phyloP scores from a whole-genome alignment of 2,888 invertebrate genomes.

The Lithophane semibrunnea region DNA sequence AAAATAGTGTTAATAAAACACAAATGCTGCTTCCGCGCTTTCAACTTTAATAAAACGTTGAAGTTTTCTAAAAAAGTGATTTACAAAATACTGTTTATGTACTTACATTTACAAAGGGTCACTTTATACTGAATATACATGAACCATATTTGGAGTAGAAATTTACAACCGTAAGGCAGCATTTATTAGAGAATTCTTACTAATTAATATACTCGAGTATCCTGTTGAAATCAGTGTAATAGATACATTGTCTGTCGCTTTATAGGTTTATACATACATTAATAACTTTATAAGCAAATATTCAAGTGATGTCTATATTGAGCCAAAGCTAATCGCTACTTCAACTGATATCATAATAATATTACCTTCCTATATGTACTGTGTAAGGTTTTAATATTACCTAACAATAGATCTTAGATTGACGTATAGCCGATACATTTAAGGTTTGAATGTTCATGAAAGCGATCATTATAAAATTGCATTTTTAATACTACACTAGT shows the following conservation, averaged over 20 bases:
- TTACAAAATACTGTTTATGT: slow-evolving; percentile 61
- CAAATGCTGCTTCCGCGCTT: slow-evolving; percentile 69
- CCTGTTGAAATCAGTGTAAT: slow-evolving; percentile 56
- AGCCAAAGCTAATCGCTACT: slow-evolving; percentile 82
- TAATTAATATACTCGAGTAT: slow-evolving; percentile 55
- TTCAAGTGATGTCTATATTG: slow-evolving; percentile 74
- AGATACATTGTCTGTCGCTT: slow-evolving; percentile 68
- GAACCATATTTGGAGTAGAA: slow-evolving; percentile 59
- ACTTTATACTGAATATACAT: slow-evolving; percentile 64
- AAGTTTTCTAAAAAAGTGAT: slow-evolving; percentile 53
- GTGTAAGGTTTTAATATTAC: slow-evolving; percentile 70
- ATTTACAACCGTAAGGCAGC: slow-evolving; percentile 66
- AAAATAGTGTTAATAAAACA: slow-evolving; percentile 34
- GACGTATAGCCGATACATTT: slow-evolving; percentile 71
- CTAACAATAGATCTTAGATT: slow-evolving; percentile 68
- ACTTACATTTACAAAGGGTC: slow-evolving; percentile 62
- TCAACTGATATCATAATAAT: slow-evolving; percentile 74
- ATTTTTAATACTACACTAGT: slow-evolving; percentile 72
- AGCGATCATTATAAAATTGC: slow-evolving; percentile 67
- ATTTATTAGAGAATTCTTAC: slow-evolving; percentile 60
- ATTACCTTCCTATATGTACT: slow-evolving; percentile 68
- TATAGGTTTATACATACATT: slow-evolving; percentile 68
- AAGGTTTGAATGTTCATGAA: slow-evolving; percentile 71
- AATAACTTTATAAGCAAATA: slow-evolving; percentile 60
- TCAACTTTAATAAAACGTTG: slow-evolving; percentile 39